Percentiles rank a stretch among this genome's conserved stretches.
Conservation (phyloP, 2,113 vertebrate species). For the Nannobrachium achirus region DNA sequence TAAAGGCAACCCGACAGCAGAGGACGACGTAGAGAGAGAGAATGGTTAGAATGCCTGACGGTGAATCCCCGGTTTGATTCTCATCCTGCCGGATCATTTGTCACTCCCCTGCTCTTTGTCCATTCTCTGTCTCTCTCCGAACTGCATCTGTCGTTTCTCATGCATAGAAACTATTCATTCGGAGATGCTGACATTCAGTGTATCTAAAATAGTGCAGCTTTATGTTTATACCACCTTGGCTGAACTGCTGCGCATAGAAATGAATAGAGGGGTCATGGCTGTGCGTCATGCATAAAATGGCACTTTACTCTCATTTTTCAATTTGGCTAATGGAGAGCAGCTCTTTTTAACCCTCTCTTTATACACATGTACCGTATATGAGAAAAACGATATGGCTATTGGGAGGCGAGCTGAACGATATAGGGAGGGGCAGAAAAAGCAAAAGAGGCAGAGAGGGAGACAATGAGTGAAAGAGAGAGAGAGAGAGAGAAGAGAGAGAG, state of each 20-base stretch:
- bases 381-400: conserved; percentile 40
- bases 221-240: not conserved
- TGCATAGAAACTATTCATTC: not conserved
- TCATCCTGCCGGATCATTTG: no score
- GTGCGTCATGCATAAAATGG: conserved; percentile 57
- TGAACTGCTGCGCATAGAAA: conserved; percentile 29
- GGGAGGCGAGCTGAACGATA: not conserved
- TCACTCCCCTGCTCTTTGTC: no score
- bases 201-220: conserved; percentile 1
- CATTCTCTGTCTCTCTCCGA: no score
- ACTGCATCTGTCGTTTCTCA: not conserved
- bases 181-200: not conserved
- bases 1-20: no score
- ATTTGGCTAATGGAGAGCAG: conserved; percentile 66
- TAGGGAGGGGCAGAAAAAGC: no score
- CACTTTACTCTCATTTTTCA: conserved; percentile 67
- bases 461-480: no score
- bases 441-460: no score
- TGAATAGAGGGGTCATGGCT: conserved; percentile 43
- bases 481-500: not conserved
- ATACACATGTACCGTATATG: conserved; percentile 66
- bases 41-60: no score
- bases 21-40: no score
- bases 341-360: conserved; percentile 29
- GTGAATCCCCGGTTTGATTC: no score